These are phyloP conservation scores for Dromococcyx pavoninus DNA, from an alignment of 2,797 vertebrate genomes.

Conservation along the genomic window DNA sequence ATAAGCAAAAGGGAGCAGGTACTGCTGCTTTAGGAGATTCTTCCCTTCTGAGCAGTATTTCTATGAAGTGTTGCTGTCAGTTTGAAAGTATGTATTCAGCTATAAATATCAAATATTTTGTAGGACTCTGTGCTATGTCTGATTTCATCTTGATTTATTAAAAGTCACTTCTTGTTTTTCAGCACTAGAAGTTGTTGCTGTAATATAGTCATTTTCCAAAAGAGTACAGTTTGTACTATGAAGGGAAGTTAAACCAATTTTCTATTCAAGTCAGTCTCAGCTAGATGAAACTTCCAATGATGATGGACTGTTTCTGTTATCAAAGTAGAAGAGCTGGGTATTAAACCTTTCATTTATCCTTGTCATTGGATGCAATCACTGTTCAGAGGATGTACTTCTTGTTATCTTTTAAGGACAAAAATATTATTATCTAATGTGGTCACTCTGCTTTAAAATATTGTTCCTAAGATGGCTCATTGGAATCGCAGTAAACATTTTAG, in stretches of 20 bases:
- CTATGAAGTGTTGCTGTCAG: background rate
- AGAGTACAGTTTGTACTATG: slow-evolving; percentile 29
- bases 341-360: slow-evolving; percentile 68
- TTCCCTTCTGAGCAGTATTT: slow-evolving; percentile 4
- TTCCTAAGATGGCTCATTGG: background rate
- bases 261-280: slow-evolving; percentile 47
- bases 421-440: slow-evolving; percentile 6
- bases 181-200: slow-evolving; percentile 23
- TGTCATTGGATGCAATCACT: slow-evolving; percentile 56
- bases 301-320: slow-evolving; percentile 63
- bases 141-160: slow-evolving; percentile 59
- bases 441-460: slow-evolving; percentile 20
- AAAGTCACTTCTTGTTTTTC: slow-evolving; percentile 54
- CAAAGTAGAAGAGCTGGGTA: slow-evolving; percentile 58
- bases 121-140: background rate
- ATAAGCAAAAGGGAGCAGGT: background rate
- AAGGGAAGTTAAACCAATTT: slow-evolving; percentile 49
- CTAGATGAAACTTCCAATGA: slow-evolving; percentile 57
- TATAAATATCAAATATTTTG: slow-evolving; percentile 17
- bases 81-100: slow-evolving; percentile 26
- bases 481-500: slow-evolving; percentile 7
- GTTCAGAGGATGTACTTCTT: slow-evolving; percentile 40
- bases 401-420: slow-evolving; percentile 57
- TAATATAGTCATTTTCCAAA: slow-evolving; percentile 55
- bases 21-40: background rate